Conservation (phyloP, 1,140 invertebrate species). For the Zophobas morio region DNA sequence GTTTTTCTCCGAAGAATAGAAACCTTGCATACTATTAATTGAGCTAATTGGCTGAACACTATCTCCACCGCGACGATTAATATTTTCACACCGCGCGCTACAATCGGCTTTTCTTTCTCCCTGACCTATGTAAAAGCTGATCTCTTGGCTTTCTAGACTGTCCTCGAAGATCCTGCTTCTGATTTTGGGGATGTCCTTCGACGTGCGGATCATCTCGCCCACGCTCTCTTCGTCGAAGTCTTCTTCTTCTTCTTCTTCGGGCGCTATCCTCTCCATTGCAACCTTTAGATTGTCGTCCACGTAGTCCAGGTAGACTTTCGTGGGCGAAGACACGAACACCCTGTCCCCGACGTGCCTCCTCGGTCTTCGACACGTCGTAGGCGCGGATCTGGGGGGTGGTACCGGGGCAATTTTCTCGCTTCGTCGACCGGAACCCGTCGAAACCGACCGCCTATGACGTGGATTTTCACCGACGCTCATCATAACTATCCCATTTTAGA, state of each 20-base stretch:
- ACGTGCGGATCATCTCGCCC: slow-evolving; percentile 51
- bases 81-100: too few species aligned
- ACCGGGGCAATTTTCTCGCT: slow-evolving; percentile 45
- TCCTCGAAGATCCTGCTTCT: slow-evolving; percentile 60
- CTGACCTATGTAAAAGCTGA: slow-evolving; percentile 61
- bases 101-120: too few species aligned
- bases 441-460: slow-evolving; percentile 53
- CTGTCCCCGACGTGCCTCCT: slow-evolving; percentile 62
- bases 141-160: slow-evolving; percentile 61
- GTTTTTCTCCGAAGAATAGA: background rate
- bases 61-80: too few species aligned
- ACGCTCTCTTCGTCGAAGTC: slow-evolving; percentile 48
- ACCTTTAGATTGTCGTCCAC: slow-evolving; percentile 50
- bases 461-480: slow-evolving; percentile 50
- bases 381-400: slow-evolving; percentile 60
- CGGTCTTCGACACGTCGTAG: slow-evolving; percentile 58
- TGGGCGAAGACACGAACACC: slow-evolving; percentile 62
- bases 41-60: too few species aligned
- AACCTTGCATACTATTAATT: background rate
- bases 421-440: slow-evolving; percentile 38
- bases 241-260: slow-evolving; percentile 23
- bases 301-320: slow-evolving; percentile 57
- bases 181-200: slow-evolving; percentile 58
- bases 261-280: background rate
- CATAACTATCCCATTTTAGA: slow-evolving; percentile 15